Conservation (phyloP, 2,113 vertebrate species). For the Ochotona curzoniae region DNA sequence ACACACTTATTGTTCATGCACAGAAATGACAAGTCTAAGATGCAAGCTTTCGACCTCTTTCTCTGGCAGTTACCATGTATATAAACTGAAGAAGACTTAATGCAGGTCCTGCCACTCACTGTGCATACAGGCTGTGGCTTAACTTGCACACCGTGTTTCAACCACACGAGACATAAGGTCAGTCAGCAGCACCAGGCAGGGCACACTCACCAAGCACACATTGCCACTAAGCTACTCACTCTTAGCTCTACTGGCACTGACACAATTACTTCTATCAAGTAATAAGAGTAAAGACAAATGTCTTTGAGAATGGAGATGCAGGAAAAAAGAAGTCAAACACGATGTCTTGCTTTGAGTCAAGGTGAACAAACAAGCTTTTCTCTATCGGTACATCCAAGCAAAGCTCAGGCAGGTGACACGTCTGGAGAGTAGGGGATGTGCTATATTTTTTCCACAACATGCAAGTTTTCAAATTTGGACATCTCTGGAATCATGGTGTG, state of each 20-base stretch:
- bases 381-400: neutral
- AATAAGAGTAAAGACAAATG: neutral
- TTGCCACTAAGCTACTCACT: neutral
- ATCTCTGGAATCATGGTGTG: neutral
- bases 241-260: neutral
- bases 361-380: neutral
- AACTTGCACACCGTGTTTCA: neutral
- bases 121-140: neutral
- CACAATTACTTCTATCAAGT: neutral
- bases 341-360: neutral
- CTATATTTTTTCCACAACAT: neutral
- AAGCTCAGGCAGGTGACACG: neutral
- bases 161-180: neutral
- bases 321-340: neutral
- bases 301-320: neutral
- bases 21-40: neutral
- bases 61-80: neutral
- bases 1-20: neutral
- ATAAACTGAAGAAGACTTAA: neutral
- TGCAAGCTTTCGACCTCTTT: neutral
- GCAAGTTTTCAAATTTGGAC: neutral
- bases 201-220: rapidly evolving
- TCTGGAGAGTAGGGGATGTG: neutral
- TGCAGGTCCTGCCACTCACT: neutral
- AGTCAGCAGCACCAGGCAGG: neutral